These are phyloP conservation scores for Amazona guildingii DNA, from an alignment of 2,113 vertebrate genomes.

Conservation along the genomic window DNA sequence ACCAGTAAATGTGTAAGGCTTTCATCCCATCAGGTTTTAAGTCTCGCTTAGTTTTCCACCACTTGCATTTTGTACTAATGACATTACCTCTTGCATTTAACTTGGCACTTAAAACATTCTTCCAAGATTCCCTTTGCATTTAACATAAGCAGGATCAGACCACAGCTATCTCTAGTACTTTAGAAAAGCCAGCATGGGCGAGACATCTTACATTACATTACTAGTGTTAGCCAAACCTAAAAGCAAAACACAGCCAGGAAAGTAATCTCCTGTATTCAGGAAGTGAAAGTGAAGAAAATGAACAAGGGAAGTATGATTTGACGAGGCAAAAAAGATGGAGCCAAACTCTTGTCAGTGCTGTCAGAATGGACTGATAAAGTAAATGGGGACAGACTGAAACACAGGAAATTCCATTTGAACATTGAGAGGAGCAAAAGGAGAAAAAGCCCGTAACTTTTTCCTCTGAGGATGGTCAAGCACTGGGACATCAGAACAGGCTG, in stretches of 20 bases:
- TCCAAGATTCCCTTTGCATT: neutral
- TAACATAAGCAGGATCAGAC: neutral
- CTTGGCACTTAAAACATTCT: neutral
- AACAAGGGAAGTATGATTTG: neutral
- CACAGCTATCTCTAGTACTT: neutral
- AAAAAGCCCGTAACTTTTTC: neutral
- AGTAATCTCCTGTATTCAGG: neutral
- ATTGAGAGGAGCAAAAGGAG: neutral
- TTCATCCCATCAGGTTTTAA: neutral
- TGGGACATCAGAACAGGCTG: neutral
- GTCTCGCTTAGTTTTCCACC: neutral
- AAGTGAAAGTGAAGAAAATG: neutral
- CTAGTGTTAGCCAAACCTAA: neutral
- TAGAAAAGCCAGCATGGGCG: neutral
- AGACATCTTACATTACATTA: neutral
- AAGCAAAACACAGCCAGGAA: neutral
- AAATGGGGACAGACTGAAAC: neutral
- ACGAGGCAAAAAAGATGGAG: neutral
- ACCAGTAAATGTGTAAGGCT: neutral
- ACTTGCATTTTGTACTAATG: neutral
- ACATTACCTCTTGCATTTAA: neutral
- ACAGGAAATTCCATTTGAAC: neutral
- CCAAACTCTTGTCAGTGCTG: neutral
- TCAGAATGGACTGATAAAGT: neutral
- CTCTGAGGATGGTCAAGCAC: neutral